Conservation (phyloP, 2,888 invertebrate genomes). For the Scaptomyza flava region DNA sequence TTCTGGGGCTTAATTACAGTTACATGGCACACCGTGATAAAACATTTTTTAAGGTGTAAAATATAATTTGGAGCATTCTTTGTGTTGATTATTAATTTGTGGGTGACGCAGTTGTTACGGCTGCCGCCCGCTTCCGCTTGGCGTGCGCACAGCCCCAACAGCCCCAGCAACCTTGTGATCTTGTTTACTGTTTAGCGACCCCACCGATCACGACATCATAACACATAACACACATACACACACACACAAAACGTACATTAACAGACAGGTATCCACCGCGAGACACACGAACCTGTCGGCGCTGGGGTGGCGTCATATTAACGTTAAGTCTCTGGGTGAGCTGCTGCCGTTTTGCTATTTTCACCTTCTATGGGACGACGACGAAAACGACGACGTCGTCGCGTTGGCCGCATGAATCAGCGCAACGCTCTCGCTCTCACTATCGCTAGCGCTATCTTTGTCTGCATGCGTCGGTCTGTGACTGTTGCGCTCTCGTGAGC, state of each 20-base stretch:
- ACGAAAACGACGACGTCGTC: conserved; percentile 51
- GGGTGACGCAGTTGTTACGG: conserved; percentile 58
- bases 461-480: conserved; percentile 30
- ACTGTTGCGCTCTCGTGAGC: conserved; percentile 24
- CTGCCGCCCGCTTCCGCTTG: conserved; percentile 73
- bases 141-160: conserved; percentile 71
- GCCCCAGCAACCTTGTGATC: conserved; percentile 75
- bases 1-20: conserved; percentile 58
- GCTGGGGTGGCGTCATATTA: conserved; percentile 77
- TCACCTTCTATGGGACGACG: conserved; percentile 72
- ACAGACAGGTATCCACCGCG: conserved; percentile 3
- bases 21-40: conserved; percentile 38
- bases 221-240: conserved; percentile 21
- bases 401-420: conserved; percentile 79
- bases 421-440: conserved; percentile 30
- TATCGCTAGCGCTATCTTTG: conserved; percentile 35
- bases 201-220: conserved; percentile 64
- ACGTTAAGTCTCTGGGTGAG: conserved; percentile 59
- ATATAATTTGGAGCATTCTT: conserved; percentile 43
- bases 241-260: conserved; percentile 11
- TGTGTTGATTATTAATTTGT: conserved; percentile 19
- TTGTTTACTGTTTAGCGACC: conserved; percentile 80
- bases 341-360: conserved; percentile 66
- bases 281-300: conserved; percentile 62
- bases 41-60: conserved; percentile 2